A percentile compares a stretch with the other conserved stretches of the same genome.
Evolutionary conservation across 2,113 vertebrate species (phyloP).

Genomic region (Petaurus breviceps): DNA sequence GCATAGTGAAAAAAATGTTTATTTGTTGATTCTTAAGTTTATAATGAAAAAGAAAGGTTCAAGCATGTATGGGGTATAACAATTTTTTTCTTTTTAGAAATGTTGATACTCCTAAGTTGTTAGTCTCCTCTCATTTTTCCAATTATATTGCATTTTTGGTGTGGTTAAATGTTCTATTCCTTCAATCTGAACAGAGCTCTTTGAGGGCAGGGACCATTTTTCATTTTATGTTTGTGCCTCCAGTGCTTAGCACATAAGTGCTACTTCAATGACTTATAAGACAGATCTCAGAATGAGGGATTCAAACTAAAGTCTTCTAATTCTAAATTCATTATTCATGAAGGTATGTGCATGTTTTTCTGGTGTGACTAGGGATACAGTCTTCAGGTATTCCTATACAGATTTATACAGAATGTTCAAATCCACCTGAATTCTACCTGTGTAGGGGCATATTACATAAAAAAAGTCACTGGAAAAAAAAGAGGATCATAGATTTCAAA

Average conservation of each 20-base stretch:
- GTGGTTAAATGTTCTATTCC: not conserved
- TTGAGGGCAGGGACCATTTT: not conserved
- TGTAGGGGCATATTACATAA: not conserved
- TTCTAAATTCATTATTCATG: not conserved
- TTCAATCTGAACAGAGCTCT: not conserved
- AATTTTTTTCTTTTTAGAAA: not conserved
- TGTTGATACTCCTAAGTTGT: not conserved
- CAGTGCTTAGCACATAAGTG: not conserved
- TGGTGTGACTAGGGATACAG: not conserved
- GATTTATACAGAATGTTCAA: slow-evolving; percentile 37
- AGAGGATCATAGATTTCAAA: not conserved
- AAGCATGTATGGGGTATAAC: not conserved
- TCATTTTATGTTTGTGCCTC: not conserved
- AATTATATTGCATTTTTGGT: not conserved
- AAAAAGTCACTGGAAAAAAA: not conserved
- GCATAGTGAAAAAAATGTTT: not conserved
- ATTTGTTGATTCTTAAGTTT: not conserved
- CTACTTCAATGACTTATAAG: not conserved
- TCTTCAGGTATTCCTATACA: slow-evolving; percentile 43
- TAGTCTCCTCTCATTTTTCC: not conserved
- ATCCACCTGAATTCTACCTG: slow-evolving; percentile 33
- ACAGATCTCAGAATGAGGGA: not conserved
- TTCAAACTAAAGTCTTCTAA: not conserved
- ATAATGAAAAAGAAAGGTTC: not conserved
- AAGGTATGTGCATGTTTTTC: slow-evolving; percentile 8